Base-by-base conservation (phyloP, 1,140 invertebrate species). In the Pteromalus puparum region DNA sequence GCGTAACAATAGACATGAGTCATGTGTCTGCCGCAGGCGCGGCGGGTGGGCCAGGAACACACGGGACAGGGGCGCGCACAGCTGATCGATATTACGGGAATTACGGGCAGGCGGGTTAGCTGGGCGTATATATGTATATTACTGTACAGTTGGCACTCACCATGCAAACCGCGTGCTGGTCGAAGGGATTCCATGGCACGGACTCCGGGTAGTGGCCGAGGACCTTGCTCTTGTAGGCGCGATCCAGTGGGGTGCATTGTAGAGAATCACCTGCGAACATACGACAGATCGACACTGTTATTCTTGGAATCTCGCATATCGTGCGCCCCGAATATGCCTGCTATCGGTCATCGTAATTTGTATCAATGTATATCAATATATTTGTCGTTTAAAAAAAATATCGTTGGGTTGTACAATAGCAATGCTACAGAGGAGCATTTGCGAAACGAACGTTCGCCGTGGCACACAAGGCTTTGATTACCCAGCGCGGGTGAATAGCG, bases 101-200 rank as follows among this genome's bases (percentile, higher is more conserved):
- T 38, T 12, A 26, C 61, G 76, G 12, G 28, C 28, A 18, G 13
- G 53, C 61, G 26, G 12, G 73, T 30, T 30, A 18, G 73, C 38
- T 70, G 68, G 0, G 68, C 26, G 28, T 26, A 7, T 30, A 10
- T 6, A 68, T 72, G 10, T 34, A 12, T 26, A 34, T 30, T 30
- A 48, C 9, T 73, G 18, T 73, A 26, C 21, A 73, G 21, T 15
- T 48, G 46, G 7, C 30, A 73, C 93, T 94, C 94, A 98, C 97
- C 97, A 99, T 98, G 92, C 97, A 97, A 79, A 99, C 97, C 88
- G 98, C 98, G 94, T 98, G 96, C 89, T 97, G 96, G 95, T 99
- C 98, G 94, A 99, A 98, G 81, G 96, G 95, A 94, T 99, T 98
- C 95, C 96, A 96, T 87, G 96, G 91, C 61, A 98, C 97, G 93